A percentile compares a stretch with the other conserved stretches of the same genome.
Conservation (phyloP, 2,888 invertebrate genomes). For the Acrobasis repandana region DNA sequence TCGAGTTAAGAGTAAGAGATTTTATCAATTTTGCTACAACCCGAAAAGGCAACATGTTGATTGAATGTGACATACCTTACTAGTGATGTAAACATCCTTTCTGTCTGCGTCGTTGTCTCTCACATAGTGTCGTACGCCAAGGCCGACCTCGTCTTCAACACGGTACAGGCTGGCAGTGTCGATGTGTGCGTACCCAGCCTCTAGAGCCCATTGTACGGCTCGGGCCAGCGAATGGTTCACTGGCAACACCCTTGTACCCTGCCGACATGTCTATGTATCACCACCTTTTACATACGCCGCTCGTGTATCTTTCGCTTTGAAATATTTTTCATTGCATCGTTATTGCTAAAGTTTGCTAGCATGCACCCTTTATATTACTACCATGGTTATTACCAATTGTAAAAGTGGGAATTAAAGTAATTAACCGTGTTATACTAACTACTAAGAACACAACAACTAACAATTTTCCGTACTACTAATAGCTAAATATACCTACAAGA, state of each 20-base stretch:
- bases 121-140: conserved; percentile 86
- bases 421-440: no score
- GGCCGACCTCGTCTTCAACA: conserved; percentile 89
- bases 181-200: conserved; percentile 91
- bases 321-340: background rate
- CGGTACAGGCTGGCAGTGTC: conserved; percentile 91
- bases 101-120: conserved; percentile 84
- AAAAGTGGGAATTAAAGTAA: no score
- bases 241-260: conserved; percentile 68
- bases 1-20: no score
- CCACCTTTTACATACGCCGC: conserved; percentile 1
- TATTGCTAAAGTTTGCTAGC: background rate
- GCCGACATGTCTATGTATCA: conserved; percentile 24
- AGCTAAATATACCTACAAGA: no score
- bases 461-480: no score
- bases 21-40: no score
- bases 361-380: no score
- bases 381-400: no score
- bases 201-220: conserved; percentile 88
- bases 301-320: conserved; percentile 5
- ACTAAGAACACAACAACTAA: no score
- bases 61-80: conserved; percentile 82
- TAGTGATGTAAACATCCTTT: conserved; percentile 90
- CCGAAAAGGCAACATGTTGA: background rate
- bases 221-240: conserved; percentile 79